These are phyloP conservation scores for Proisotoma minuta DNA, from an alignment of 2,888 invertebrate species.

Conservation along the genomic window DNA sequence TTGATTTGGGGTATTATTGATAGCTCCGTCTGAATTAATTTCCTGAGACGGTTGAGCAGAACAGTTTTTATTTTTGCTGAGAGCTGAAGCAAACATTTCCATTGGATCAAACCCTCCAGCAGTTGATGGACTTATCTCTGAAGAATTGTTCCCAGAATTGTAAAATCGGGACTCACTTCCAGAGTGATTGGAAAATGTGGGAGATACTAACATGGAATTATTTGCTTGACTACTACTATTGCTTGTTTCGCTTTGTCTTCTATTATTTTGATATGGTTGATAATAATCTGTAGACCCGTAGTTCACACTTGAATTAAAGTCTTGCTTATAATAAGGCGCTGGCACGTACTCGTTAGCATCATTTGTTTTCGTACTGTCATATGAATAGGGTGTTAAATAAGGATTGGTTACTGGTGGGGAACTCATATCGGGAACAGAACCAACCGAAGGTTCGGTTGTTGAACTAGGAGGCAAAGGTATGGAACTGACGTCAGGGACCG, in stretches of 20 bases:
- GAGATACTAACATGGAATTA: neutral
- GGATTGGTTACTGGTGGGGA: slow-evolving; percentile 17
- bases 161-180: neutral
- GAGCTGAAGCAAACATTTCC: slow-evolving; percentile 25
- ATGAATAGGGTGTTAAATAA: neutral
- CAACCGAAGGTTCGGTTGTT: slow-evolving; percentile 12
- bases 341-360: slow-evolving; percentile 7
- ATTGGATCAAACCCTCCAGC: slow-evolving; percentile 24
- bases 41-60: slow-evolving; percentile 17
- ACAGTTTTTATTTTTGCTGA: slow-evolving; percentile 21
- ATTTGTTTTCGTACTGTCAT: slow-evolving; percentile 19
- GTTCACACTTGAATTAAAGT: neutral
- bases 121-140: slow-evolving; percentile 1
- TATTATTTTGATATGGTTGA: slow-evolving; percentile 29
- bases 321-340: neutral
- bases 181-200: neutral
- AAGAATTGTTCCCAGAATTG: slow-evolving; percentile 5
- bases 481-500: slow-evolving; percentile 28
- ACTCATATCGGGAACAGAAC: slow-evolving; percentile 30
- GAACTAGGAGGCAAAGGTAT: slow-evolving; percentile 39
- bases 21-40: slow-evolving; percentile 1
- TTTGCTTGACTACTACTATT: neutral
- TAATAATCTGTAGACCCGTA: slow-evolving; percentile 9
- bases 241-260: neutral
- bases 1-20: neutral